phyloP scores from a whole-genome alignment of 1,140 invertebrate genomes.

The Caenorhabditis latens region DNA sequence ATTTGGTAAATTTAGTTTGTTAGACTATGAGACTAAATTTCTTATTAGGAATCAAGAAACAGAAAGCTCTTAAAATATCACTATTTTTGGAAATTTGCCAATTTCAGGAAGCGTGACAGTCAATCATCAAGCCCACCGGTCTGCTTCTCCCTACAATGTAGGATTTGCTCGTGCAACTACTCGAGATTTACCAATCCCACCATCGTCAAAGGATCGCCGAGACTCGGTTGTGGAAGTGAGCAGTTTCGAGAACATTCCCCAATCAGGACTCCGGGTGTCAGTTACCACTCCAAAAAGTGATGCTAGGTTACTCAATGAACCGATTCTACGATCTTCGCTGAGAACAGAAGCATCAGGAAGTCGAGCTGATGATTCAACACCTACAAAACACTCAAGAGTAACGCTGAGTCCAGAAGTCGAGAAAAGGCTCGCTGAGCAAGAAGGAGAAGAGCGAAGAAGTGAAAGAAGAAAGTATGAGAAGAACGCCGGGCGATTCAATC shows the following conservation, averaged over 20 bases:
- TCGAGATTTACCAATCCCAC: background rate
- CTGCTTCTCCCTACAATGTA: conserved; percentile 12
- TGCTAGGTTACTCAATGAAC: background rate
- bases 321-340: conserved; percentile 56
- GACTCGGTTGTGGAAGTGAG: conserved; percentile 60
- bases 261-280: conserved; percentile 12
- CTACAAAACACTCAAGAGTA: conserved; percentile 50
- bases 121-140: conserved; percentile 20
- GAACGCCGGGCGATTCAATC: conserved; percentile 77
- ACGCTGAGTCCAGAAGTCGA: conserved; percentile 63
- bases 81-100: too few relatives aligned
- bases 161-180: background rate
- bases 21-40: too few relatives aligned
- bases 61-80: too few relatives aligned
- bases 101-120: conserved; percentile 34
- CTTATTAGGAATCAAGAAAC: too few relatives aligned
- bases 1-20: background rate
- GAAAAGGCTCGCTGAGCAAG: conserved; percentile 66
- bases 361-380: conserved; percentile 38
- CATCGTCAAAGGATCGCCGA: conserved; percentile 8
- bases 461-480: conserved; percentile 70
- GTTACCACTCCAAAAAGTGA: conserved; percentile 49
- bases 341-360: conserved; percentile 42
- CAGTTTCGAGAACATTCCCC: conserved; percentile 5
- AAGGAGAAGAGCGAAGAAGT: conserved; percentile 56